A percentile compares a stretch with the other conserved stretches of the same genome.
These are phyloP conservation scores for Stratiomys singularior DNA, from an alignment of 2,888 invertebrate species.

Conservation along the genomic window DNA sequence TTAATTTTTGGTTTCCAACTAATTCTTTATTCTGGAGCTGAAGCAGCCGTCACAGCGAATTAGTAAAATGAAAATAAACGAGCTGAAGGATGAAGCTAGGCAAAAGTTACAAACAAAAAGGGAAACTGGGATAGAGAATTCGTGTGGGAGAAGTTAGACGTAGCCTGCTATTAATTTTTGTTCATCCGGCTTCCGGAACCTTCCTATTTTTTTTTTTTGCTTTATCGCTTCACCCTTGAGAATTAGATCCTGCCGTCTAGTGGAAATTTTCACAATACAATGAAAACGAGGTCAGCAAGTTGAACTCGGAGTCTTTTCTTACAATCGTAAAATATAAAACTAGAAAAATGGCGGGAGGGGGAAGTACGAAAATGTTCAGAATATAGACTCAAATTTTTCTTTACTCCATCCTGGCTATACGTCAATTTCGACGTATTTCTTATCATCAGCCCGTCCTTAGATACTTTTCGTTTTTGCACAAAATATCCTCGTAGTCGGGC, in stretches of 20 bases:
- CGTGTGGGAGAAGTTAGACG: no score
- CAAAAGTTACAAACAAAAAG: neutral
- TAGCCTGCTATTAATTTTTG: neutral
- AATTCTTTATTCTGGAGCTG: neutral
- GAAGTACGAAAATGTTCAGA: neutral
- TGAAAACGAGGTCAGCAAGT: neutral
- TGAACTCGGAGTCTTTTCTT: neutral
- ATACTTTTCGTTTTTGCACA: neutral
- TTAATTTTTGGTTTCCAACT: no score
- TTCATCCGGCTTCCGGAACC: neutral
- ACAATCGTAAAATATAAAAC: neutral
- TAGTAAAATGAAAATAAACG: slow-evolving; percentile 22
- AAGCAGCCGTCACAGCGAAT: neutral
- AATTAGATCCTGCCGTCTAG: no score
- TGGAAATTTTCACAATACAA: no score
- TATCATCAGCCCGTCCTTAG: neutral
- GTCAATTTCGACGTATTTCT: neutral
- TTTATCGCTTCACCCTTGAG: neutral
- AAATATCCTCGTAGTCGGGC: neutral
- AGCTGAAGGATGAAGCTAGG: slow-evolving; percentile 23
- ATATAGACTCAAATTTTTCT: neutral
- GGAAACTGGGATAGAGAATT: neutral
- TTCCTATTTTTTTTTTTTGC: no score
- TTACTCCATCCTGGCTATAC: neutral
- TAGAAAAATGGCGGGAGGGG: neutral